These are phyloP conservation scores for Drosophila demipolita DNA, from an alignment of 2,888 invertebrate genomes.

Conservation along the genomic window DNA sequence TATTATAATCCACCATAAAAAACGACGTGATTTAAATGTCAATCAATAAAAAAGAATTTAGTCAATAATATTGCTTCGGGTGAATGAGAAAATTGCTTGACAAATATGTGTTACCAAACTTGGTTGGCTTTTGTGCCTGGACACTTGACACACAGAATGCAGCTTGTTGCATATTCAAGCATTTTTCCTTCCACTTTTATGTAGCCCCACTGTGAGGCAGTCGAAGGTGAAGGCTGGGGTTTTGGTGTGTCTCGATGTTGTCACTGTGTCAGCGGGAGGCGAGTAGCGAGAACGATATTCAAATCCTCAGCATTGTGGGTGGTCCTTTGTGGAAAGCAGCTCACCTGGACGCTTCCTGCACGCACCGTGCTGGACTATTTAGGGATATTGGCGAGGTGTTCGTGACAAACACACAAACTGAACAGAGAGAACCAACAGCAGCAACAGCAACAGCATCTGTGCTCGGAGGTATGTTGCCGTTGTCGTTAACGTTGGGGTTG, in stretches of 20 bases:
- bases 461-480: constrained; percentile 30
- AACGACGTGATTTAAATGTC: not conserved
- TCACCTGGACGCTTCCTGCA: constrained; percentile 54
- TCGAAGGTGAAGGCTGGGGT: constrained; percentile 1
- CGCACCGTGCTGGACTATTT: constrained; percentile 70
- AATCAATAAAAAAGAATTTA: not conserved
- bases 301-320: constrained; percentile 18
- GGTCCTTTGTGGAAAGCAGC: constrained; percentile 25
- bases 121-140: not conserved
- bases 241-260: constrained; percentile 36
- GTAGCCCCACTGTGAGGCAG: not conserved
- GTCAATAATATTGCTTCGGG: not conserved
- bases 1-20: too few relatives aligned
- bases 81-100: not conserved
- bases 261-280: constrained; percentile 53
- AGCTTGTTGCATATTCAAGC: constrained; percentile 23
- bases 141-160: constrained; percentile 2
- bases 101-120: not conserved
- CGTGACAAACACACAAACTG: constrained; percentile 46
- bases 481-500: constrained; percentile 23
- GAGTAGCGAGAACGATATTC: constrained; percentile 42
- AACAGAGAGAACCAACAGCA: constrained; percentile 15
- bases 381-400: constrained; percentile 64
- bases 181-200: not conserved
- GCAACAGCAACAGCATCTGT: constrained; percentile 11